These are phyloP conservation scores for Numenius arquata DNA, from an alignment of 2,113 vertebrate genomes.

Conservation along the genomic window DNA sequence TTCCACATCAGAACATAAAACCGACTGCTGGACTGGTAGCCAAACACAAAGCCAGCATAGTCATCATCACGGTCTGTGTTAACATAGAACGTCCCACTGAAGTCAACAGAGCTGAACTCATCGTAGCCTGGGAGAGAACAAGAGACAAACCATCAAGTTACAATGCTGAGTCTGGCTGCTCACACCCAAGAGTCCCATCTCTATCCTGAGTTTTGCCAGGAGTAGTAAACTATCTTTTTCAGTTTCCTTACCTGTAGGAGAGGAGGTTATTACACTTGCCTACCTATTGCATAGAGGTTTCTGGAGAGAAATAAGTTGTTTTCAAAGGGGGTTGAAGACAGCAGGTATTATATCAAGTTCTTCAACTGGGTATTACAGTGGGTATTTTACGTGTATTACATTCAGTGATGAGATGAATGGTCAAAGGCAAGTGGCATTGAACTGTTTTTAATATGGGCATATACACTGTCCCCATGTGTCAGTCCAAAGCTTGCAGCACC, in stretches of 20 bases:
- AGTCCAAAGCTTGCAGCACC: background rate
- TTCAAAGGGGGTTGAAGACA: background rate
- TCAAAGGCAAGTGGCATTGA: background rate
- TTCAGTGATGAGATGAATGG: background rate
- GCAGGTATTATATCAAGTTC: background rate
- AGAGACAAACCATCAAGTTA: background rate
- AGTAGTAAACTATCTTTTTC: background rate
- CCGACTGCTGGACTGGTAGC: conserved; percentile 95
- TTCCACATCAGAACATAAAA: conserved; percentile 99
- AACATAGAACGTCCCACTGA: conserved; percentile 97
- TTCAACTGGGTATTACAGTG: background rate
- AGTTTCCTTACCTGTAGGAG: background rate
- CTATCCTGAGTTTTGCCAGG: background rate
- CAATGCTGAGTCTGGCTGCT: background rate
- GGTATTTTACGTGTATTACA: background rate
- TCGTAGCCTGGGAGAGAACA: conserved; percentile 82
- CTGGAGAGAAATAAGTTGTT: background rate
- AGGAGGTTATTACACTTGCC: background rate
- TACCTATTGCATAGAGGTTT: background rate
- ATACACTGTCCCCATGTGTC: accelerated
- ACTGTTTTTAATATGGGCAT: background rate
- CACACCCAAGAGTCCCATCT: background rate
- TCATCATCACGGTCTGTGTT: conserved; percentile 97
- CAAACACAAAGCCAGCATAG: conserved; percentile 96
- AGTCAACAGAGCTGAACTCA: conserved; percentile 94